phyloP scores from a whole-genome alignment of 2,888 invertebrate species.

The Gastrophysa polygoni region DNA sequence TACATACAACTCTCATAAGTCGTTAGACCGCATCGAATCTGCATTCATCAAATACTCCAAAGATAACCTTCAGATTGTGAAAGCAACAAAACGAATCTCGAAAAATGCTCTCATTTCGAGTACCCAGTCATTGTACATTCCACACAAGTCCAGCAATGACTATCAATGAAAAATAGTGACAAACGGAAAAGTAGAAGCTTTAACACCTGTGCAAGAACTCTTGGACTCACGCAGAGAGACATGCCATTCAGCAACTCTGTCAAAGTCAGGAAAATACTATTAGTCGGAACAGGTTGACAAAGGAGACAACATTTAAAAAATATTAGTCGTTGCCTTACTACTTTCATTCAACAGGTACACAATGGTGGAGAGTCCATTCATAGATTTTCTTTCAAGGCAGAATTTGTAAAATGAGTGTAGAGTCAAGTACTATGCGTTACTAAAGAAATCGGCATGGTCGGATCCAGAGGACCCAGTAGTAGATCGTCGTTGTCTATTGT shows the following conservation, averaged over 20 bases:
- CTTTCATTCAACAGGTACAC: slow-evolving; percentile 22
- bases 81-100: not conserved
- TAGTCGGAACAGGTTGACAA: slow-evolving; percentile 31
- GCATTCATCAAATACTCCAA: not conserved
- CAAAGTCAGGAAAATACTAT: slow-evolving; percentile 18
- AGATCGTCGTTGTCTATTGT: slow-evolving; percentile 26
- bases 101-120: slow-evolving; percentile 9
- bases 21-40: not conserved
- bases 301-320: slow-evolving; percentile 41
- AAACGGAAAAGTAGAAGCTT: slow-evolving; percentile 30
- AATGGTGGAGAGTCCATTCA: slow-evolving; percentile 34
- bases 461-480: slow-evolving; percentile 22
- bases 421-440: slow-evolving; percentile 37
- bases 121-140: slow-evolving; percentile 7
- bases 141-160: slow-evolving; percentile 12
- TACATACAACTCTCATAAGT: not conserved
- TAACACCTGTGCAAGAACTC: slow-evolving; percentile 38
- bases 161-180: slow-evolving; percentile 25
- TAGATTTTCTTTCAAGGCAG: slow-evolving; percentile 27
- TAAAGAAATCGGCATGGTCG: slow-evolving; percentile 35
- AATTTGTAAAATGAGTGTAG: slow-evolving; percentile 36
- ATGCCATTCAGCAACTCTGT: slow-evolving; percentile 28
- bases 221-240: slow-evolving; percentile 35
- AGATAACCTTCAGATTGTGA: not conserved
- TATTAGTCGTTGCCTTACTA: slow-evolving; percentile 38